Percentiles rank a stretch among this genome's conserved stretches.
phyloP scores from a whole-genome alignment of 2,888 invertebrate genomes.

The Drosophila mulleri region DNA sequence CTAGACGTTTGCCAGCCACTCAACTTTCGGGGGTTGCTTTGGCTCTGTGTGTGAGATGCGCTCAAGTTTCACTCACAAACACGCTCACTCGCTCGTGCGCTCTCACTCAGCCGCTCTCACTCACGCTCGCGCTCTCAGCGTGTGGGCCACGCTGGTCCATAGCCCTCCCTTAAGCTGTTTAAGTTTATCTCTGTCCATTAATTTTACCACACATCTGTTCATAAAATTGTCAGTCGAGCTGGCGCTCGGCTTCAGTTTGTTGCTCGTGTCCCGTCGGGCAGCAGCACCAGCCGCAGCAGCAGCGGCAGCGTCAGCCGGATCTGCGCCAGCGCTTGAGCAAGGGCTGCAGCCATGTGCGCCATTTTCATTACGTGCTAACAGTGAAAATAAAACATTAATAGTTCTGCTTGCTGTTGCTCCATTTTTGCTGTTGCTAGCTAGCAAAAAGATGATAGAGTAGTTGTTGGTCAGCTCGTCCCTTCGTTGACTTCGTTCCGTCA shows the following conservation, averaged over 20 bases:
- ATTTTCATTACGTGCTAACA: conserved; percentile 76
- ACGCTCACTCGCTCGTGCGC: neutral
- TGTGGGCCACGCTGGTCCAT: conserved; percentile 21
- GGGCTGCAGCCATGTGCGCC: conserved; percentile 65
- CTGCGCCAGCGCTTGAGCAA: conserved; percentile 22
- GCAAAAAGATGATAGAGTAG: conserved; percentile 49
- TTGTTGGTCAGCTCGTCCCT: conserved; percentile 39
- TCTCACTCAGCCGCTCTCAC: no score
- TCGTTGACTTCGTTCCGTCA: conserved; percentile 12
- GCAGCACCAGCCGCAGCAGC: conserved; percentile 36
- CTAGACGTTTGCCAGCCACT: conserved; percentile 8
- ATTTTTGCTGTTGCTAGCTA: conserved; percentile 28
- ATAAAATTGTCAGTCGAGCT: conserved; percentile 79
- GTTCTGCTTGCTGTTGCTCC: conserved; percentile 49
- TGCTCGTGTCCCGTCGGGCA: conserved; percentile 58
- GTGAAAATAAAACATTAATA: conserved; percentile 48
- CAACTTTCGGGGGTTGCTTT: conserved; percentile 35
- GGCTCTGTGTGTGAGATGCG: neutral
- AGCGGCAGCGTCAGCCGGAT: conserved; percentile 24
- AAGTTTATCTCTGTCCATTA: conserved; percentile 80
- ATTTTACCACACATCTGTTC: conserved; percentile 81
- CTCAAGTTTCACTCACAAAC: conserved; percentile 22
- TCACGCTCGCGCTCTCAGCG: conserved; percentile 8
- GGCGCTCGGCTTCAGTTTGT: conserved; percentile 72
- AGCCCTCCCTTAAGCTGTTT: conserved; percentile 62